Evolutionary conservation across 2,888 invertebrate genomes (phyloP).

Genomic region (Neria commutata): DNA sequence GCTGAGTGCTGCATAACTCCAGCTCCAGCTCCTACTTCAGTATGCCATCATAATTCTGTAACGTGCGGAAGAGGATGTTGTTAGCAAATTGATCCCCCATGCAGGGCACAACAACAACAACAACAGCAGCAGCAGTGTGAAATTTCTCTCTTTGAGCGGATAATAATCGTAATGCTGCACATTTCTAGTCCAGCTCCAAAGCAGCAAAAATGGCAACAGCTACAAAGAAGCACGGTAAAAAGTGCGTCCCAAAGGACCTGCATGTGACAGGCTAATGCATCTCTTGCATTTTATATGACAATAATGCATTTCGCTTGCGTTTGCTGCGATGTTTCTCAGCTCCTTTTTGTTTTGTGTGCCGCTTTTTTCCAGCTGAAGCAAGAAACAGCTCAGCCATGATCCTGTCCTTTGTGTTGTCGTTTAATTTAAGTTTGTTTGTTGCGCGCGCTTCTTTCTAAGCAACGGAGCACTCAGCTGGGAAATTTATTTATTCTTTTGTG

Average conservation of each 20-base stretch:
- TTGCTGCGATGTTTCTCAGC: background rate
- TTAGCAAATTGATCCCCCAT: slow-evolving; percentile 55
- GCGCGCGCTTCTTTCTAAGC: background rate
- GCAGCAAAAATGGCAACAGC: slow-evolving; percentile 27
- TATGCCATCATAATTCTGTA: slow-evolving; percentile 27
- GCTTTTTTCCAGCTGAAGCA: background rate
- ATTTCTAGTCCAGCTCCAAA: slow-evolving; percentile 19
- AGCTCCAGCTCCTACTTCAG: background rate
- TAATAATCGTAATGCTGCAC: slow-evolving; percentile 34
- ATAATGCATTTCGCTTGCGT: slow-evolving; percentile 51
- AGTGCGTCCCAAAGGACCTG: slow-evolving; percentile 54
- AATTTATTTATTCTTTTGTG: background rate
- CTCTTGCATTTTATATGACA: slow-evolving; percentile 59
- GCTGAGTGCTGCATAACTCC: no score
- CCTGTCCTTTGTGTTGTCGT: background rate
- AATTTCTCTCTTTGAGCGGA: slow-evolving; percentile 23
- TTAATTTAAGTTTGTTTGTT: background rate
- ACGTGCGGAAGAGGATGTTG: slow-evolving; percentile 31
- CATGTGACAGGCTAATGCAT: slow-evolving; percentile 61
- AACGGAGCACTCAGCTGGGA: background rate
- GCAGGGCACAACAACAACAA: slow-evolving; percentile 34
- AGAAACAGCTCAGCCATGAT: background rate
- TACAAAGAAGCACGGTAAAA: slow-evolving; percentile 43
- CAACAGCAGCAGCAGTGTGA: slow-evolving; percentile 7
- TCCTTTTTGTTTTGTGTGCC: slow-evolving; percentile 13